Conservation (phyloP, 2,113 vertebrate genomes). For the Mastomys natalensis region DNA sequence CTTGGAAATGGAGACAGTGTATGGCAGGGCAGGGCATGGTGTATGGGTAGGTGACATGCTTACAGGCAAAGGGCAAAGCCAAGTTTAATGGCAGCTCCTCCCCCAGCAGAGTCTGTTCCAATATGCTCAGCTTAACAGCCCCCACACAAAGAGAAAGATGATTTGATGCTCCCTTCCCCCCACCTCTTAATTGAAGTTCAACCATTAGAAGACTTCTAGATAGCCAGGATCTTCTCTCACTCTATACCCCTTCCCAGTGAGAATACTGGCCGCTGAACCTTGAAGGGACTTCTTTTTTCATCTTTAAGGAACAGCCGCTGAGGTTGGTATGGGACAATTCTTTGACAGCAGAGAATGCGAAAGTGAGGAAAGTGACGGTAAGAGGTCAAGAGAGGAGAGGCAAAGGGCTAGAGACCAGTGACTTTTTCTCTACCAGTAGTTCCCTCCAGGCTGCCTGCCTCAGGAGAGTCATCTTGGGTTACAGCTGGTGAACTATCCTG, state of each 20-base stretch:
- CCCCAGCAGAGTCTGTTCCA: background rate
- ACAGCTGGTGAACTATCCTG: background rate
- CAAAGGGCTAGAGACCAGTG: background rate
- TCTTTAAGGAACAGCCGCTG: background rate
- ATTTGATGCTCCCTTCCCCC: background rate
- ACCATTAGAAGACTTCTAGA: background rate
- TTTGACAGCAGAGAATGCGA: background rate
- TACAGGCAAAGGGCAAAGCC: background rate
- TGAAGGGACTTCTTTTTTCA: background rate
- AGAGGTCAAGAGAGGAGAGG: fast-evolving
- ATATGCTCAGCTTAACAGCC: background rate
- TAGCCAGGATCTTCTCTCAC: background rate
- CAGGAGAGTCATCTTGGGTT: background rate
- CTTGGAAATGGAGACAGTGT: background rate
- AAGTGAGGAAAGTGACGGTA: fast-evolving
- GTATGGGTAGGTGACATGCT: background rate
- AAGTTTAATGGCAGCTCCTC: background rate
- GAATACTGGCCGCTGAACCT: background rate
- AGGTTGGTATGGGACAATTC: background rate
- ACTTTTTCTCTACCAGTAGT: background rate
- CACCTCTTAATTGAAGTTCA: constrained; percentile 60
- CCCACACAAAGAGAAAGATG: constrained; percentile 20
- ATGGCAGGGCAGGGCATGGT: too few relatives aligned
- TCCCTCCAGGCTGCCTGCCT: background rate
- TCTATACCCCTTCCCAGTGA: background rate